Base-by-base conservation (phyloP, 1,140 invertebrate species). In the Palaemon carinicauda region DNA sequence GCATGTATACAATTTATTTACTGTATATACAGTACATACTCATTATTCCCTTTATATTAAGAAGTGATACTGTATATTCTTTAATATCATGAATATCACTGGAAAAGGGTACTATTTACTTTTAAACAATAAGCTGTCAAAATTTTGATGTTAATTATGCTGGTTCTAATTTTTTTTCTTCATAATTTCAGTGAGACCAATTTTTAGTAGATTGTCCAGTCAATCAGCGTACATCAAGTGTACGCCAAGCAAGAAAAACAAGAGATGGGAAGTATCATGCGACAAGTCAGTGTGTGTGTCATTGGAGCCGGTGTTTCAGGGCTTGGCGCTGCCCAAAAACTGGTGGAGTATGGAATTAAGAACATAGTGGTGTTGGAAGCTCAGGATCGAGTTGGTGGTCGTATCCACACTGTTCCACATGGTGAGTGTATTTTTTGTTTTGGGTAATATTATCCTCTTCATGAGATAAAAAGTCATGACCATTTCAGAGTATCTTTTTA, bases 231-330 rank as follows among this genome's bases (percentile, higher is more conserved):
- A n/a, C 56, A 3, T 10, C 1, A 3, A 1, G 24, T 60, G 24
- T 60, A 60, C 24, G 24, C 24, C 7, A 73, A 52, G 24, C 65
- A 41, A 52, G 53, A 50, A 17, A 0, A 12, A 27, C 24, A 31
- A 69, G 24, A 71, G 41, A 81, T 83, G 82, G 73, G 10, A 21
- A 17, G 19, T 50, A n/a, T 71, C 60, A 51, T 73, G 19, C 71
- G 33, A 19, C 51, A 77, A 24, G 82, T 77, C 29, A 71, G 82
- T 19, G 82, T 83, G 10, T 83, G 82, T 50, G 41, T 83, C 53
- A 33, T 83, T 60, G 82, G 82, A 15, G 82, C 82, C 10, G 82
- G 82, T 73, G 65, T 83, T 41, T 14, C 82, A 17, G 82, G 82
- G 27, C 82, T 83, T 41, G 51, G 82, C 24, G 82, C 73, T 15